Evolutionary conservation across 2,888 invertebrate genomes (phyloP), one percentile per base, ranked within the genome.

Genomic region (Ceramica pisi): DNA sequence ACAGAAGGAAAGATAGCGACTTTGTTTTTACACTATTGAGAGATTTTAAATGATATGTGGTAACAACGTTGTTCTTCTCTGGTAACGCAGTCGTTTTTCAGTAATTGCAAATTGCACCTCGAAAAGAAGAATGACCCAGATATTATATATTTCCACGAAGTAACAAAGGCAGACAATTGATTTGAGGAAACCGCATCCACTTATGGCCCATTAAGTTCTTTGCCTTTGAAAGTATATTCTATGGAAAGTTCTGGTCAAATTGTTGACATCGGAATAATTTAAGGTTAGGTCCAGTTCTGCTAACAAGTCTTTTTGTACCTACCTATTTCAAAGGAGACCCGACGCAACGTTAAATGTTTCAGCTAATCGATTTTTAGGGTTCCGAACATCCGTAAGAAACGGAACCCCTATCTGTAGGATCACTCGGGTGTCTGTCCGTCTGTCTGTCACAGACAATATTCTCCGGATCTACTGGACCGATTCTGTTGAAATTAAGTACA

Each of bases 121-220:
- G 19, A 55, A 31, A n/a, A 31, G 55, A 19, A 55, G 55, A 55
- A 55, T 55, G 31, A 3, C 55, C 55, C 31, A 35, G 1, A 9
- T 56, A 46, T 19, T 7, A 35, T 63, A 59, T 44, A 19, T 64
- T 82, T 72, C 78, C 41, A 67, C 46, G 59, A 71, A 77, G 57
- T 57, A 23, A 48, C 56, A 53, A 31, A 55, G n/a, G 12, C 38
- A 21, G 65, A 23, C 59, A 48, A 69, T 80, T 31, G 46, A 46
- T 2, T 51, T 78, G 59, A 77, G 51, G 55, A 68, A 79, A 81
- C 66, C 14, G 55, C n/a, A 50, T 55, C 61, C 62, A 78, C 55
- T 79, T 78, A 67, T 59, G 53, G 16, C 16, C 51, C 61, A 65
- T 71, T 61, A 67, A 16, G 35, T 71, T 67, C 41, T 81, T 59